Evolutionary conservation across 2,797 vertebrate genomes (phyloP).

Genomic region (Gymnoscopelus microlampas): DNA sequence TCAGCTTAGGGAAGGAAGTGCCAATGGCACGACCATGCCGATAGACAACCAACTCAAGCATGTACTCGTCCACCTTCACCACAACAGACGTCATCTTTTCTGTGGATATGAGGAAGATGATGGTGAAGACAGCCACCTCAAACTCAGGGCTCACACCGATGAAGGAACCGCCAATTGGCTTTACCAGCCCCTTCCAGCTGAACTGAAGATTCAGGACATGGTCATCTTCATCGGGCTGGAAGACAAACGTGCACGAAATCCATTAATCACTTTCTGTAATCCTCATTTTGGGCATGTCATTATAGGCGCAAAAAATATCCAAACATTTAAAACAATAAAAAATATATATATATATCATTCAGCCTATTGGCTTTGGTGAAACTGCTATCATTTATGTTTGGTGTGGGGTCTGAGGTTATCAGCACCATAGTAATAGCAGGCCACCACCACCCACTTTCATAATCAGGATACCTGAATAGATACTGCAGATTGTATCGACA

Average conservation of each 20-base stretch:
- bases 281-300: no score
- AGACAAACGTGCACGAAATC: conserved; percentile 22
- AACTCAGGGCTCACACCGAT: conserved; percentile 87
- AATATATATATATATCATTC: no score
- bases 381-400: no score
- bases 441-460: no score
- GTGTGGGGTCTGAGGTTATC: no score
- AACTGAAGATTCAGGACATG: conserved; percentile 89
- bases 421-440: no score
- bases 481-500: no score
- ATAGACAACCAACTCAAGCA: conserved; percentile 81
- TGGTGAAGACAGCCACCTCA: conserved; percentile 85
- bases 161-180: conserved; percentile 81
- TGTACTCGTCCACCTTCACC: conserved; percentile 81
- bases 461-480: no score
- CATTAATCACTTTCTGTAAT: no score
- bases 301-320: no score
- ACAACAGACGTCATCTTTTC: conserved; percentile 73
- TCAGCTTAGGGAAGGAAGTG: conserved; percentile 85
- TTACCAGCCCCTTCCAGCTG: conserved; percentile 84
- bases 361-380: no score
- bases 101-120: conserved; percentile 81
- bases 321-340: no score
- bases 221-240: conserved; percentile 85
- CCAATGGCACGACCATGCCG: conserved; percentile 82